phyloP scores from a whole-genome alignment of 2,113 vertebrate species.

The Sturnira hondurensis region DNA sequence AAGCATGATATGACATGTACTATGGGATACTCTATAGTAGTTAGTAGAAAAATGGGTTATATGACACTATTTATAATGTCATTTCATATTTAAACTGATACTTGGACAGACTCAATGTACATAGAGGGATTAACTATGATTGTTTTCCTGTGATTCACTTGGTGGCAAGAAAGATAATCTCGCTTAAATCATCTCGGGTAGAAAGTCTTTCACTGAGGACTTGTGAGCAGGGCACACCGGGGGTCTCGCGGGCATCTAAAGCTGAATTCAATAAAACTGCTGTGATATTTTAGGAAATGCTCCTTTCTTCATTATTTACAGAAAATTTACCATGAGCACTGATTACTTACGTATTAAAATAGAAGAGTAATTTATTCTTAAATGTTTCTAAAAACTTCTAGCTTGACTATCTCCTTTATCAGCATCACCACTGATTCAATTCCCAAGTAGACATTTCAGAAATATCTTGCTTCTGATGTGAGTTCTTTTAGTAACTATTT shows the following conservation, averaged over 20 bases:
- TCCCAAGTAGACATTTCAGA: not conserved
- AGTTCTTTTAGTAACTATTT: not conserved
- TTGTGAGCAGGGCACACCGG: not conserved
- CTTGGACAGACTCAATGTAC: not conserved
- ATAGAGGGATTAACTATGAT: not conserved
- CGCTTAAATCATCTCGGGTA: not conserved
- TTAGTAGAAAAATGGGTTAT: not conserved
- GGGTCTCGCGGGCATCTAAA: not conserved
- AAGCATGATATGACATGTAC: not conserved
- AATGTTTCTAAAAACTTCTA: not conserved
- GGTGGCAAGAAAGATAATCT: not conserved
- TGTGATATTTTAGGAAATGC: not conserved
- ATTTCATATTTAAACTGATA: not conserved
- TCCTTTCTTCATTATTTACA: not conserved
- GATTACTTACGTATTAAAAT: conserved; percentile 10
- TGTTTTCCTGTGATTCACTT: not conserved
- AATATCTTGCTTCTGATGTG: not conserved
- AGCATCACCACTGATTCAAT: not conserved
- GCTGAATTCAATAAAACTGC: not conserved
- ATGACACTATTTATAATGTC: not conserved
- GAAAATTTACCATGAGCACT: not conserved
- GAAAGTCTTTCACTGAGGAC: not conserved
- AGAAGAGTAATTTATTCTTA: not conserved
- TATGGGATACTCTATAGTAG: not conserved
- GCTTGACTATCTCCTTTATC: not conserved